These are phyloP conservation scores for Cerastis rubricosa DNA, from an alignment of 2,888 invertebrate genomes.

Conservation along the genomic window DNA sequence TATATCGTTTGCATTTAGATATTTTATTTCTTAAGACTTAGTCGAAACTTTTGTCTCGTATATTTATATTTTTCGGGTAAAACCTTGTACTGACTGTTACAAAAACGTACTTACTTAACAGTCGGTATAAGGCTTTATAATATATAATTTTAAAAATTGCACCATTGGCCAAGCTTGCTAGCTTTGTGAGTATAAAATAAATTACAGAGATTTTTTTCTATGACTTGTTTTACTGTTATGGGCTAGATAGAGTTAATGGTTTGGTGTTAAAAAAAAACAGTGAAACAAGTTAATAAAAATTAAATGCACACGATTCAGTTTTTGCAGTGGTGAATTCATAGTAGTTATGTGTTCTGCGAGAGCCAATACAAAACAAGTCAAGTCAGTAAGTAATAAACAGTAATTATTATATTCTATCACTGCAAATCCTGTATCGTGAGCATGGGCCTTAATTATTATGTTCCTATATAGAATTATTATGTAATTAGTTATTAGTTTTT, in stretches of 20 bases:
- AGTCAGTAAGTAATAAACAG: neutral
- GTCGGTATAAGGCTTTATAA: slow-evolving; percentile 43
- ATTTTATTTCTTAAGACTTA: slow-evolving; percentile 45
- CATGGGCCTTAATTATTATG: slow-evolving; percentile 37
- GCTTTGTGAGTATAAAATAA: slow-evolving; percentile 58
- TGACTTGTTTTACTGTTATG: slow-evolving; percentile 37
- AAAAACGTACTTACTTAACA: slow-evolving; percentile 4
- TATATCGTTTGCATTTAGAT: slow-evolving; percentile 62
- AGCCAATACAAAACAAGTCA: neutral
- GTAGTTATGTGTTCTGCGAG: neutral
- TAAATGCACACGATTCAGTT: slow-evolving; percentile 16
- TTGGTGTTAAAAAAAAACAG: slow-evolving; percentile 7
- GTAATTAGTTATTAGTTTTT: slow-evolving; percentile 42
- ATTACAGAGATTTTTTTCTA: slow-evolving; percentile 29
- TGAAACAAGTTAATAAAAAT: slow-evolving; percentile 33
- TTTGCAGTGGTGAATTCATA: slow-evolving; percentile 17
- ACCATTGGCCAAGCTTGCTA: slow-evolving; percentile 64
- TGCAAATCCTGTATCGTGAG: slow-evolving; percentile 22
- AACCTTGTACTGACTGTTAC: slow-evolving; percentile 14
- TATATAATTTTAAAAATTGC: slow-evolving; percentile 34
- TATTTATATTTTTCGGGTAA: slow-evolving; percentile 42
- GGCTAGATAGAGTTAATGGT: too few species aligned
- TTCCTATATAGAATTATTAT: slow-evolving; percentile 57
- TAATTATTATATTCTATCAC: neutral
- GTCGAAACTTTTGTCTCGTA: slow-evolving; percentile 25